Evolutionary conservation across 1,140 invertebrate genomes (phyloP).

Genomic region (Octopus sinensis): DNA sequence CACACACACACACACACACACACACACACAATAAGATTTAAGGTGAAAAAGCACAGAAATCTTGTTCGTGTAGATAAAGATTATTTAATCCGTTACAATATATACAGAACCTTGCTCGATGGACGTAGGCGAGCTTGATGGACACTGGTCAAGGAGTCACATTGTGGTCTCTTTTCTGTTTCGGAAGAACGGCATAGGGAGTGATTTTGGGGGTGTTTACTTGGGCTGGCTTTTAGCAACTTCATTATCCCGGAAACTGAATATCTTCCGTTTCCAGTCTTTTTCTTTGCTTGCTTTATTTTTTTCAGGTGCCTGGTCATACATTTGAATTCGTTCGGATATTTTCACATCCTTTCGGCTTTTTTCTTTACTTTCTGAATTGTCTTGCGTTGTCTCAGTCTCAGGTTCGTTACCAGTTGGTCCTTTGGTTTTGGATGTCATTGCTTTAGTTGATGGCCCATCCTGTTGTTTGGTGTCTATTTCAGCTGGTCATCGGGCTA

Average conservation of each 20-base stretch:
- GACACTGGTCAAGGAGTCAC: background rate
- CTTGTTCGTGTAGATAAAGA: too few species aligned
- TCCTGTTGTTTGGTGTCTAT: too few species aligned
- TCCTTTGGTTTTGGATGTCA: too few species aligned
- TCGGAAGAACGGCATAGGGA: slow-evolving; percentile 2
- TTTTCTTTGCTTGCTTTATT: background rate
- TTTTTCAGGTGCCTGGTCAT: background rate
- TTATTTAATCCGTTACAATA: too few species aligned
- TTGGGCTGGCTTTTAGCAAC: background rate
- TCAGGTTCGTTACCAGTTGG: too few species aligned
- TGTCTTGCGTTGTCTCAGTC: too few species aligned
- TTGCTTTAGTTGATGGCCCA: too few species aligned
- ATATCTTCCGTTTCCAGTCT: background rate
- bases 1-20: too few species aligned
- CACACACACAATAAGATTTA: too few species aligned
- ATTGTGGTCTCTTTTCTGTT: slow-evolving; percentile 16
- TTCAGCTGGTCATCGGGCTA: background rate
- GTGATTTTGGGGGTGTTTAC: background rate
- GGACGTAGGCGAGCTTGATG: background rate
- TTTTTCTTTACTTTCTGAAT: too few species aligned
- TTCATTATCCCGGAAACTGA: background rate
- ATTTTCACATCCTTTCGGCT: background rate
- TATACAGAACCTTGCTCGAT: background rate
- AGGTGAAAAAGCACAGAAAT: too few species aligned
- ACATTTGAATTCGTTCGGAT: background rate